Base-by-base conservation (phyloP, 2,113 vertebrate genomes). In the Rhinogobius similis region DNA sequence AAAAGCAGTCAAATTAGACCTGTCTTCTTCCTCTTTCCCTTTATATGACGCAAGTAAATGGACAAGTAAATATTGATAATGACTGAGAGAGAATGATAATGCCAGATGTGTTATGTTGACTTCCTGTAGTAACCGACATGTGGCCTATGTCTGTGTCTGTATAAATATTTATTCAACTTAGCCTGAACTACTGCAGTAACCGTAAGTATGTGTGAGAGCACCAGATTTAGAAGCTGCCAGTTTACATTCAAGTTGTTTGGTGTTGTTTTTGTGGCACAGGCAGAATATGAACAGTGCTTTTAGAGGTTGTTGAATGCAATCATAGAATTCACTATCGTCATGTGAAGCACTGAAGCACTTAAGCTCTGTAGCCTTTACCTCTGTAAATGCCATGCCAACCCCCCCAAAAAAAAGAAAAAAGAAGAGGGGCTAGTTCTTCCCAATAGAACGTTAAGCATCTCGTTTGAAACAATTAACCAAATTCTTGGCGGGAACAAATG, bases 161-260 rank as follows among this genome's bases (percentile, higher is more conserved):
- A 29, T 58, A 58, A 58, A 58, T 58, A 58, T 58, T 58, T 29
- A 58, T 58, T 20, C 29, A 58, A 58, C 55, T 7, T 29, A 6
- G 26, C 55, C 26, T 29, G 26, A 29, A 23, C 11, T 55, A 55
- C 52, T 55, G 23, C 52, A 55, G 52, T 26, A 1, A 14, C 23
- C 23, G 6, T 26, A 26, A 55, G 24, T 24, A 24, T 55, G 52
- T 53, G 21, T 13, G 52, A 24, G 21, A 13, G 21, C 52, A 26
- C 23, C 23, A 14, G 11, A 14, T 55, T 55, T 26, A 14, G 11
- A 11, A 24, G 52, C 10, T 53, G 23, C 23, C 52, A 53, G 2
- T 26, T 53, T 24, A 46, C 16, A 20, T 46, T 20, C 5, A 18
- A 46, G 8, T 1, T 48, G 4, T 48, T 18, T 20, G 46, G 4